phyloP scores from a whole-genome alignment of 2,888 invertebrate species.

The Yponomeuta malinellus region DNA sequence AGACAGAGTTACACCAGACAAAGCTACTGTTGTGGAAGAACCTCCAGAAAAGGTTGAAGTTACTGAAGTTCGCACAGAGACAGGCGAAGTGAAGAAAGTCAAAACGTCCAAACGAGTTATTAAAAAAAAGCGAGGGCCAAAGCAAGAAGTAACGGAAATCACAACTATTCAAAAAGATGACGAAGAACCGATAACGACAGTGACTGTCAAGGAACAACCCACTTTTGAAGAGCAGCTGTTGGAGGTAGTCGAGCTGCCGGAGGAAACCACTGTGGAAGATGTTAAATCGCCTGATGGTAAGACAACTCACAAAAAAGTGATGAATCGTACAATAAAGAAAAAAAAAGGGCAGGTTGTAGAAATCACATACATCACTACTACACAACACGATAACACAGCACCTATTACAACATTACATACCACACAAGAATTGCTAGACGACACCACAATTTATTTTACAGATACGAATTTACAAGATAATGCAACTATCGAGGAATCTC shows the following conservation, averaged over 20 bases:
- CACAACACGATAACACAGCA: constrained; percentile 1
- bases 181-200: constrained; percentile 51
- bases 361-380: background rate
- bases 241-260: constrained; percentile 26
- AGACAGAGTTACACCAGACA: background rate
- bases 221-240: constrained; percentile 34
- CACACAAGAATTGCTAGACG: constrained; percentile 24
- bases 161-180: constrained; percentile 65
- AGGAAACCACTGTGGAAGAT: constrained; percentile 7
- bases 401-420: constrained; percentile 5
- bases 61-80: constrained; percentile 36
- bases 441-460: constrained; percentile 22
- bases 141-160: constrained; percentile 65
- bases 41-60: background rate
- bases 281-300: constrained; percentile 14
- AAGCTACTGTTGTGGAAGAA: constrained; percentile 4
- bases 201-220: constrained; percentile 18
- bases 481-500: constrained; percentile 20
- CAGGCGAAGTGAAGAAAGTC: constrained; percentile 23
- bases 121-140: constrained; percentile 65
- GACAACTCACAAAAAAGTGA: background rate
- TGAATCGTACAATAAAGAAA: background rate
- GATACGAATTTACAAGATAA: constrained; percentile 14
- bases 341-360: background rate
- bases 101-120: constrained; percentile 25